These are phyloP conservation scores for Colossoma macropomum DNA, from an alignment of 2,113 vertebrate genomes.

Conservation along the genomic window DNA sequence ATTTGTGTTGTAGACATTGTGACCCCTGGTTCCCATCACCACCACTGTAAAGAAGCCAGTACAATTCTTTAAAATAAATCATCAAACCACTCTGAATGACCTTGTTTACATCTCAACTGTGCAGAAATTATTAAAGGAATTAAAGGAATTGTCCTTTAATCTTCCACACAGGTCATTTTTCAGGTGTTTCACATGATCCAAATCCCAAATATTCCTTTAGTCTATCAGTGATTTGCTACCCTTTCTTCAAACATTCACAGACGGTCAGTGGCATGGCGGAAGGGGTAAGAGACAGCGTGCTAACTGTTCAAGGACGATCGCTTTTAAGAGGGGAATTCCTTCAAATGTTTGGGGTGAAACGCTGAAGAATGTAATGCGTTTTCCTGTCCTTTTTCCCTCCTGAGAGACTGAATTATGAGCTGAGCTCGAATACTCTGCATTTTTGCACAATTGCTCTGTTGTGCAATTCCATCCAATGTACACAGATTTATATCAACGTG, in stretches of 20 bases:
- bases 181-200: not conserved
- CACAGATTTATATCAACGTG: conserved; percentile 8
- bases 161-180: not conserved
- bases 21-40: too few species aligned
- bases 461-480: not conserved
- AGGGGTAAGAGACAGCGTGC: not conserved
- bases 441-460: conserved; percentile 5
- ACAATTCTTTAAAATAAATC: too few species aligned
- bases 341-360: not conserved
- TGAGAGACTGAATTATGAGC: conserved; percentile 13
- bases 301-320: not conserved
- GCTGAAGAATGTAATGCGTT: not conserved
- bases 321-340: not conserved
- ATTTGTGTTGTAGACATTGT: too few species aligned
- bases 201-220: not conserved
- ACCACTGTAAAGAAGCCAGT: too few species aligned
- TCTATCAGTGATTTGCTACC: not conserved
- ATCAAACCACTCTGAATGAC: too few species aligned
- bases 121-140: too few species aligned
- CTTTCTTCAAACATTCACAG: not conserved
- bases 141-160: not conserved
- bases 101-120: too few species aligned
- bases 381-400: not conserved
- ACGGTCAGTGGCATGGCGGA: not conserved
- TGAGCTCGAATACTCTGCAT: conserved; percentile 14